Evolutionary conservation across 1,140 invertebrate species (phyloP), one percentile per base, ranked within the genome.

Genomic region (Leptonema lineaticorne): DNA sequence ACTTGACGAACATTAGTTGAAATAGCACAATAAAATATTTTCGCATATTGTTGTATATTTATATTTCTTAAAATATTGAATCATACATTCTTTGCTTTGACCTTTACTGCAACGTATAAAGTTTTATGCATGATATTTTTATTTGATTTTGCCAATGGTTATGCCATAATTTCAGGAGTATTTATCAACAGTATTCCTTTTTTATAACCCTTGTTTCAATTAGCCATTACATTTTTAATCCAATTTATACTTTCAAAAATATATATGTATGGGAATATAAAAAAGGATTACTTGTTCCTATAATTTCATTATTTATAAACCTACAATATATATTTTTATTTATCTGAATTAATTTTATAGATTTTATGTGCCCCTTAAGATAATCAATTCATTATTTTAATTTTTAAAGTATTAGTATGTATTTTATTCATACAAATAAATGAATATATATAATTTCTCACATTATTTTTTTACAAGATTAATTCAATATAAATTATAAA

Each of bases 101-200:
- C 26, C 59, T 63, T 63, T 67, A 64, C 37, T 69, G 64, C 71
- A 65, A 72, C 60, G 67, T 69, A 53, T 72, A 66, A 66, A 69
- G 67, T 64, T 18, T 71, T 71, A 64, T 72, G 71, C 71, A 72
- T 72, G 70, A 67, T 11, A 64, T 65, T 68, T 56, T 65, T 53
- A 71, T 71, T 72, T 65, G 50, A 50, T 62, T 68, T 30, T 50
- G 24, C 46, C 26, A 59, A 64, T 66, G 48, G 65, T 63, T 71
- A 69, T 59, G 70, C 67, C 30, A 59, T 59, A 18, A 24, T 18
- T 33, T 59, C 57, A 26, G 50, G 20, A 53, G 9, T 53, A 26
- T 53, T 53, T 53, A 26, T 11, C 20, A 22, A 26, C 11, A 26
- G 20, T 26, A 53, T 53, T 53, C 27, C 18, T 53, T 53, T 53